Percentiles rank a stretch among this genome's conserved stretches.
Conservation (phyloP, 1,140 invertebrate species). For the Rhyacophila brunnea region DNA sequence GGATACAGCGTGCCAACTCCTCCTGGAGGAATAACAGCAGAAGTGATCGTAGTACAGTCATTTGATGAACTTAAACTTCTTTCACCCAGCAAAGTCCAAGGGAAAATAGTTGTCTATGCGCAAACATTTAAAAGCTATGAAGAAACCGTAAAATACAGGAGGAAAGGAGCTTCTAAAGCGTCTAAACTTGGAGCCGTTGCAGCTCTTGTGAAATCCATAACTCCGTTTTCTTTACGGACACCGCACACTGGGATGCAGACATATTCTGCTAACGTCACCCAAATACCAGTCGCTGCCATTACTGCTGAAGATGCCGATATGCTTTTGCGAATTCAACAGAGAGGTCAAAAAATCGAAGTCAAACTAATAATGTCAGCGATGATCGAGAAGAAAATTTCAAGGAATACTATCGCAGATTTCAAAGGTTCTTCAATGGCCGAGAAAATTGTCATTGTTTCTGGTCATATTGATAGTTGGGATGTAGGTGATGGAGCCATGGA, state of each 20-base stretch:
- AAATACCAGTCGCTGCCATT: slow-evolving; percentile 73
- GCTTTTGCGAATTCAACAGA: slow-evolving; percentile 59
- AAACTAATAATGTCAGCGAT: slow-evolving; percentile 42
- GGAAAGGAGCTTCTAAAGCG: slow-evolving; percentile 57
- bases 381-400: slow-evolving; percentile 56
- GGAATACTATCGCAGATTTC: slow-evolving; percentile 75
- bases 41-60: slow-evolving; percentile 61
- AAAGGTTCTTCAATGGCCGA: slow-evolving; percentile 59
- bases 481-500: slow-evolving; percentile 89
- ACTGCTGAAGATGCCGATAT: slow-evolving; percentile 73
- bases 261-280: slow-evolving; percentile 56
- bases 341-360: slow-evolving; percentile 39
- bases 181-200: slow-evolving; percentile 69
- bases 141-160: slow-evolving; percentile 56
- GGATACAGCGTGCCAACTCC: slow-evolving; percentile 63
- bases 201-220: slow-evolving; percentile 66
- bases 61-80: slow-evolving; percentile 62
- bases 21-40: slow-evolving; percentile 60
- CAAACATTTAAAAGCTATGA: slow-evolving; percentile 61
- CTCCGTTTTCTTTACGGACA: slow-evolving; percentile 65
- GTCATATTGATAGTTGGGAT: slow-evolving; percentile 88
- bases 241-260: slow-evolving; percentile 64
- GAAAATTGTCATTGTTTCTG: slow-evolving; percentile 76
- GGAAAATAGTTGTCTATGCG: slow-evolving; percentile 73
- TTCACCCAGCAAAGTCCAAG: slow-evolving; percentile 48